These are phyloP conservation scores for Cyphomyrmex costatus DNA, from an alignment of 1,140 invertebrate genomes.

Conservation along the genomic window DNA sequence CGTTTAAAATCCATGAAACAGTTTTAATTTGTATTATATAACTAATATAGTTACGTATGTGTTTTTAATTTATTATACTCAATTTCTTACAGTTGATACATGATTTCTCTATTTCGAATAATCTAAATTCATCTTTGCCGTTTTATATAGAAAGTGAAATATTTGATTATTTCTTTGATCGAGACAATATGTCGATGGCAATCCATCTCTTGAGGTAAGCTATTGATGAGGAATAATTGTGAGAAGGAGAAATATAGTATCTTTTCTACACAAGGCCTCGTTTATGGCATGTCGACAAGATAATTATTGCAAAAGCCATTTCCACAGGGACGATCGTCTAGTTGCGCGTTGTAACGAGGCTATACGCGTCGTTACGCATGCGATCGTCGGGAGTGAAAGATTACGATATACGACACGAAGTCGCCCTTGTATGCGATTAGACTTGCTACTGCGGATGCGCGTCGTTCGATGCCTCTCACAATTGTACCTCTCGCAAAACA, in stretches of 20 bases:
- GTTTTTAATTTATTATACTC: background rate
- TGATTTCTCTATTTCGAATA: background rate
- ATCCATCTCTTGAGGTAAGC: background rate
- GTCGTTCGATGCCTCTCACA: constrained; percentile 5
- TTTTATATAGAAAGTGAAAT: constrained; percentile 4
- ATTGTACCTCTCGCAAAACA: constrained; percentile 7
- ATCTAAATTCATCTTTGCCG: background rate
- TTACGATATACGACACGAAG: constrained; percentile 56
- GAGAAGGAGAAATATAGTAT: constrained; percentile 25
- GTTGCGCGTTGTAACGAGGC: constrained; percentile 40
- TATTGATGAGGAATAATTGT: constrained; percentile 16
- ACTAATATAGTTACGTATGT: background rate
- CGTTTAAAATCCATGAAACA: background rate
- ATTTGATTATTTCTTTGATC: background rate
- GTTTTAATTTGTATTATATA: constrained; percentile 5
- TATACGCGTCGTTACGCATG: constrained; percentile 42
- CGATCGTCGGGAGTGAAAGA: constrained; percentile 46
- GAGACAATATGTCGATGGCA: background rate
- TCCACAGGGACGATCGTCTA: constrained; percentile 43
- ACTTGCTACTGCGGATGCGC: constrained; percentile 49
- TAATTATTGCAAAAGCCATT: constrained; percentile 54
- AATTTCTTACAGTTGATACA: background rate
- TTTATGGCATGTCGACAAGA: constrained; percentile 22
- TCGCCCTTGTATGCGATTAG: constrained; percentile 66
- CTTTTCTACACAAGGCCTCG: constrained; percentile 43